Evolutionary conservation across 2,888 invertebrate species (phyloP).

Genomic region (Tuta absoluta): DNA sequence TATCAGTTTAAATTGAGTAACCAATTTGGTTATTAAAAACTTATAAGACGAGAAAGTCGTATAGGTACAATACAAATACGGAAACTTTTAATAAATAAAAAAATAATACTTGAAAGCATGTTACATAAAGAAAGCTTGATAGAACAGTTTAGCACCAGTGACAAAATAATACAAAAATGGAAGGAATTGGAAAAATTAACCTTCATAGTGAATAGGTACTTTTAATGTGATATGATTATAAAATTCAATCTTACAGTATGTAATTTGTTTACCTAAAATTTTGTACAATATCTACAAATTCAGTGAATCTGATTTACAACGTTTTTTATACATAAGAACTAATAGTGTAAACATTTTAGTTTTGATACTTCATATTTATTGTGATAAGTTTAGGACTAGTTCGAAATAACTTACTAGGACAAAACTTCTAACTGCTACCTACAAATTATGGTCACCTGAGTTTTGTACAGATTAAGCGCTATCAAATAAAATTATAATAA

Average conservation of each 20-base stretch:
- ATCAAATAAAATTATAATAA: neutral
- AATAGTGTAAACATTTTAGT: conserved; percentile 39
- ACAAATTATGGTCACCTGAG: conserved; percentile 66
- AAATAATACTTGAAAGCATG: neutral
- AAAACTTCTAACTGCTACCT: conserved; percentile 68
- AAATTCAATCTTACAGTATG: conserved; percentile 73
- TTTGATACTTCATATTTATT: conserved; percentile 40
- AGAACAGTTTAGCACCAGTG: conserved; percentile 61
- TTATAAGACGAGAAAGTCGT: neutral
- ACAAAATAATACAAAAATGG: conserved; percentile 39
- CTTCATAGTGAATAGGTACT: conserved; percentile 49
- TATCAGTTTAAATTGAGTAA: neutral
- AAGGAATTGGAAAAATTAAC: conserved; percentile 39
- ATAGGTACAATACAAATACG: conserved; percentile 17
- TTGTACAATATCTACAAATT: conserved; percentile 78
- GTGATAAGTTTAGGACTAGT: conserved; percentile 76
- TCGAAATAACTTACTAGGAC: conserved; percentile 77
- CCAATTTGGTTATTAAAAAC: neutral
- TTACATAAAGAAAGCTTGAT: conserved; percentile 8
- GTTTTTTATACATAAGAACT: conserved; percentile 51
- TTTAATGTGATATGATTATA: conserved; percentile 77
- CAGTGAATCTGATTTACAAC: conserved; percentile 60
- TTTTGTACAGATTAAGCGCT: conserved; percentile 65
- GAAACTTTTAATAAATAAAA: neutral
- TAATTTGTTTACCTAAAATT: conserved; percentile 64